phyloP scores from a whole-genome alignment of 2,888 invertebrate genomes.

The Erpobdella octoculata region DNA sequence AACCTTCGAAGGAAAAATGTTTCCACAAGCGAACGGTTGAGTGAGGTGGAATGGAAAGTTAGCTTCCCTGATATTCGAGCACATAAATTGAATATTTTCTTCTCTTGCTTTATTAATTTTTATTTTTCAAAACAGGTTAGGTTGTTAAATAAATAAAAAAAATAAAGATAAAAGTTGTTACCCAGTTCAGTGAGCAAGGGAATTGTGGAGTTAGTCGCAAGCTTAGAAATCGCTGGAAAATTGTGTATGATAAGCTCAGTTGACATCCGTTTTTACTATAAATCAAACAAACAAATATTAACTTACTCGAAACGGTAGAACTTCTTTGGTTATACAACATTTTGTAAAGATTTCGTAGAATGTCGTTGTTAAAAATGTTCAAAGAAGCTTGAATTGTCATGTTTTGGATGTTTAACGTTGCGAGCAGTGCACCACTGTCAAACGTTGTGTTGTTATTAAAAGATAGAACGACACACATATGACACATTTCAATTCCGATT shows the following conservation, averaged over 20 bases:
- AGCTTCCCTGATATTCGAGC: background rate
- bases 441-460: too few relatives aligned
- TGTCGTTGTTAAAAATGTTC: background rate
- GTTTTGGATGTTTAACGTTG: constrained; percentile 11
- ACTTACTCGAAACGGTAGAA: too few relatives aligned
- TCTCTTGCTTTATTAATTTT: background rate
- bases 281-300: too few relatives aligned
- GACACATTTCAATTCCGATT: constrained; percentile 95
- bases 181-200: constrained; percentile 18
- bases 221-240: background rate
- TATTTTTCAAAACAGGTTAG: background rate
- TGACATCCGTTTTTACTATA: too few relatives aligned
- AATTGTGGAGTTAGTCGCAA: constrained; percentile 11
- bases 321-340: too few relatives aligned
- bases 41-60: background rate
- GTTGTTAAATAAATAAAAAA: background rate
- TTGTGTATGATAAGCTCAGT: too few relatives aligned
- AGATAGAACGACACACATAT: constrained; percentile 98
- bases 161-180: background rate
- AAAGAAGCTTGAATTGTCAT: background rate
- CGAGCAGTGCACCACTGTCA: constrained; percentile 7
- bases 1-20: constrained; percentile 3
- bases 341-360: background rate
- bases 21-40: constrained; percentile 18
- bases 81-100: constrained; percentile 9